phyloP scores from a whole-genome alignment of 2,797 vertebrate genomes.

The Adrianichthys oophorus region DNA sequence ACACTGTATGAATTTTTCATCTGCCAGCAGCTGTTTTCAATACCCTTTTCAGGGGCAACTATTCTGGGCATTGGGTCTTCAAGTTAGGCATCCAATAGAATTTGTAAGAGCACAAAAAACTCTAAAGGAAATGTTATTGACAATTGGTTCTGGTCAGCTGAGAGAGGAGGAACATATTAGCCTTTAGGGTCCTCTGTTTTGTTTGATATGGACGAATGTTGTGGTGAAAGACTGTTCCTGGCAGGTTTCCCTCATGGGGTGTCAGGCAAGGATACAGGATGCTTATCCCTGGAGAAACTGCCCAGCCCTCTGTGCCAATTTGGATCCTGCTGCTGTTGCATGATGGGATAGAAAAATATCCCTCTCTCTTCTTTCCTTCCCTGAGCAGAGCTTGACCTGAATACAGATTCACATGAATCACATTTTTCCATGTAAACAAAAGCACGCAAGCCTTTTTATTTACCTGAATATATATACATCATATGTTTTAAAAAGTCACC shows the following conservation, averaged over 20 bases:
- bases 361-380: conserved; percentile 41
- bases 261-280: conserved; percentile 61
- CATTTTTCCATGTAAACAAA: conserved; percentile 45
- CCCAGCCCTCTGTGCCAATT: conserved; percentile 72
- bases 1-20: conserved; percentile 70
- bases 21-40: conserved; percentile 65
- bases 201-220: conserved; percentile 41
- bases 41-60: conserved; percentile 62
- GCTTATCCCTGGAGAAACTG: conserved; percentile 70
- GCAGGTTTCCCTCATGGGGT: conserved; percentile 59
- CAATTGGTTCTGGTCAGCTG: conserved; percentile 41
- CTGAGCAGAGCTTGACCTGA: conserved; percentile 75
- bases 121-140: conserved; percentile 28
- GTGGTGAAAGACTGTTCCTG: conserved; percentile 47
- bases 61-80: conserved; percentile 42
- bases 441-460: conserved; percentile 43
- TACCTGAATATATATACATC: not conserved
- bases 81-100: conserved; percentile 36
- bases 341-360: conserved; percentile 75
- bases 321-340: conserved; percentile 71
- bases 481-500: conserved; percentile 40
- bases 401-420: conserved; percentile 71
- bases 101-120: conserved; percentile 22
- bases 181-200: conserved; percentile 36
- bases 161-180: conserved; percentile 5